Base-by-base conservation (phyloP, 2,888 invertebrate genomes). In the Chaetogeoica ovagalla region DNA sequence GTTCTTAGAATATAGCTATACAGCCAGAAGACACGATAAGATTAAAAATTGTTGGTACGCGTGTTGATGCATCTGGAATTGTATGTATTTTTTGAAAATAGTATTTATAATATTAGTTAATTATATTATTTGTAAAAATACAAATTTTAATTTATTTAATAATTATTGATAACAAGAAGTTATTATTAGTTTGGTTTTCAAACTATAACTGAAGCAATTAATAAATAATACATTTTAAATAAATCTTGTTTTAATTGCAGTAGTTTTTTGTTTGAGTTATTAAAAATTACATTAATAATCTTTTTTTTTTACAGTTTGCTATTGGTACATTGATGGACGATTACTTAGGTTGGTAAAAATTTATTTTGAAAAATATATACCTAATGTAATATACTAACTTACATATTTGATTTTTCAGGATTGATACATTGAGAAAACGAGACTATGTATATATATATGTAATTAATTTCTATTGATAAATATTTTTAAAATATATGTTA, bases 301-400 rank as follows among this genome's bases (percentile, higher is more conserved):
- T 17, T 43, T 70, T 70, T 63, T 19, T 84, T 84, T 91, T 91
- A 85, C 89, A 96, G 95, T 99, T 99, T 89, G 98, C 98, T 1
- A 98, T 99, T 87, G 98, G 98, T 83, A 98, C 98, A 0, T 88
- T 99, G 75, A 99, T 99, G 98, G 98, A 99, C 85, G 98, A 99
- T 88, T 99, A 95, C 86, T 88, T 99, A 85, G 98, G 98, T 83
- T 63, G 43, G 82, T 81, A 66, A 55, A 9, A 69, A 69, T 65
- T 11, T 39, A 19, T n/a, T 65, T 17, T 39, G 13, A 30, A 60
- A 39, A 52, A 62, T 17, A 2, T 71, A 6, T 71, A 0, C 1
- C 13, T 7, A 59, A 66, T 48, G 21, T 30, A 37, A 13, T 37
- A 17, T 39, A 52, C 37, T 3, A 63, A 48, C 37, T 1, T 6